Evolutionary conservation across 2,113 vertebrate genomes (phyloP), one percentile per base, ranked within the genome.

Genomic region (Nibea albiflora): DNA sequence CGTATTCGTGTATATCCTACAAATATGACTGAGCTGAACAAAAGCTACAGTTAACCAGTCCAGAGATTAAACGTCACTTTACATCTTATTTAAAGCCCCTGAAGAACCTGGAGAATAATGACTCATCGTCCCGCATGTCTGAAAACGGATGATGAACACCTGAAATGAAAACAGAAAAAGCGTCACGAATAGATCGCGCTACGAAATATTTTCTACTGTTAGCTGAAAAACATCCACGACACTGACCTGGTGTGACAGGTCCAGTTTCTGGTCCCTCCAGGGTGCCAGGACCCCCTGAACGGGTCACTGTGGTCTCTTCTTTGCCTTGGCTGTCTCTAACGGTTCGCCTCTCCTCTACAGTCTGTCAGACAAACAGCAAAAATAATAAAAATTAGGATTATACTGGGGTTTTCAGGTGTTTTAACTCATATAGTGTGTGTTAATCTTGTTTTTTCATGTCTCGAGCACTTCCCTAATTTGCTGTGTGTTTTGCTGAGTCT

Each of bases 251-350:
- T 31, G 17, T 9, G 3, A 62, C 12, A 0, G 89, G 84, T 57
- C 24, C 82, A 12, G 31, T 22, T 1, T 85, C 71, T 5, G 87
- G 35, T 46, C 65, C 86, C 22, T 88, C 85, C 12, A 10, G 49
- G 56, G 58, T 77, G 0, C 87, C 92, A 0, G 92, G 89, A 10
- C 90, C 91, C 73, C 94, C 93, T 0, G 90, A 91, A 2, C 81
- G 95, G 0, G 93, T 98, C 66, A 98, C 94, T 0, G 95, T 96
- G 0, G 96, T 98, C 85, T 97, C 95, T 57, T 92, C 90, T 12
- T 80, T 95, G 22, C 97, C 98, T 39, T 94, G 93, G 64, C 96
- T 93, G 61, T 99, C 97, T 85, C 94, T 91, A 65, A 98, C 94
- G 0, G 96, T 98, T 24, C 96, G 93, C 8, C 86, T 93, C 83